Percentiles rank a stretch among this genome's conserved stretches.
phyloP scores from a whole-genome alignment of 2,888 invertebrate genomes.

The Lysandra coridon region DNA sequence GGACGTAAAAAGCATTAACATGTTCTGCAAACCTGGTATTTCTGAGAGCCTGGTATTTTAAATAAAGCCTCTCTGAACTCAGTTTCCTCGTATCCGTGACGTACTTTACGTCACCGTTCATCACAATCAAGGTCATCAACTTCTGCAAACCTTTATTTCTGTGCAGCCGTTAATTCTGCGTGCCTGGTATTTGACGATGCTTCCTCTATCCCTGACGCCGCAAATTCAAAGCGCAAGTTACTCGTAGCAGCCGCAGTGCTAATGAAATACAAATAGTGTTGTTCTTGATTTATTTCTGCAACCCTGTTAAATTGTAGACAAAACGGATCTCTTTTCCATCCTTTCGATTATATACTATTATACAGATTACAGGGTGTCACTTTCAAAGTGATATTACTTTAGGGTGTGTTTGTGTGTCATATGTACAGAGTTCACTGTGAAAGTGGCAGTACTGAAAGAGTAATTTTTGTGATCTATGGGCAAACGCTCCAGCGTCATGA shows the following conservation, averaged over 20 bases:
- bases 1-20: constrained; percentile 9
- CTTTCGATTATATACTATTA: background rate
- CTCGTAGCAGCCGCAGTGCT: background rate
- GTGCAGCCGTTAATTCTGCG: background rate
- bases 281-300: background rate
- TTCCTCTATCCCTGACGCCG: background rate
- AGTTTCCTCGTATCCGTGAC: no score
- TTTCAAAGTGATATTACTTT: no score
- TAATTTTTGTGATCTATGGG: no score
- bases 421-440: no score
- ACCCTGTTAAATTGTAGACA: background rate
- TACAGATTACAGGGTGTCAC: no score
- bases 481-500: no score
- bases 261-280: constrained; percentile 10
- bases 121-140: background rate
- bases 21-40: background rate
- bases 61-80: background rate
- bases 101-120: background rate
- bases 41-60: background rate
- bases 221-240: background rate
- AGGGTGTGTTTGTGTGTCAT: no score
- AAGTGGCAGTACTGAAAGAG: no score
- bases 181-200: background rate
- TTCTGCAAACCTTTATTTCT: background rate
- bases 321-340: background rate